Conservation (phyloP, 2,888 invertebrate species). For the Orthosia cruda region DNA sequence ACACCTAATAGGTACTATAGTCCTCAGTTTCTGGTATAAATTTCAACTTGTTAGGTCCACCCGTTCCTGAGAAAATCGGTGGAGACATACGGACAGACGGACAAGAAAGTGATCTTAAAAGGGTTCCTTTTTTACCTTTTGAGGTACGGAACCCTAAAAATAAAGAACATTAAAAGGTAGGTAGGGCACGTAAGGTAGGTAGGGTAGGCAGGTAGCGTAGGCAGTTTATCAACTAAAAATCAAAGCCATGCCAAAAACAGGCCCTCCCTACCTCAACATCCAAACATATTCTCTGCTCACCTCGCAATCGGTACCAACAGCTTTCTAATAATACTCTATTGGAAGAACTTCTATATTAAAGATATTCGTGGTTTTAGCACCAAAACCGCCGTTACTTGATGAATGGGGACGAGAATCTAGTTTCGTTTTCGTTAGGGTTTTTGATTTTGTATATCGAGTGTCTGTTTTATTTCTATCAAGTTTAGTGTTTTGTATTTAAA, state of each 20-base stretch:
- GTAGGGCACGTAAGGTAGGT: too few species aligned
- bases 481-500: conserved; percentile 8
- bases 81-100: too few species aligned
- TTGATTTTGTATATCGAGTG: conserved; percentile 4
- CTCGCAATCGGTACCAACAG: conserved; percentile 55
- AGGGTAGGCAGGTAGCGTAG: too few species aligned
- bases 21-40: too few species aligned
- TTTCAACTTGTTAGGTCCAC: too few species aligned
- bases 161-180: too few species aligned
- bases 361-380: conserved; percentile 35
- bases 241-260: conserved; percentile 3
- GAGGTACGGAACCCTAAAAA: too few species aligned
- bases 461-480: neutral
- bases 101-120: too few species aligned
- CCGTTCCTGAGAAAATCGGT: too few species aligned
- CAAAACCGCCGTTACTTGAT: conserved; percentile 37
- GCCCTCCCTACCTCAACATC: neutral
- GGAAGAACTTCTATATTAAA: conserved; percentile 29
- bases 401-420: conserved; percentile 42
- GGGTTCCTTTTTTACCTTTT: too few species aligned
- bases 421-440: conserved; percentile 12
- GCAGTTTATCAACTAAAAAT: too few species aligned
- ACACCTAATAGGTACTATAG: too few species aligned
- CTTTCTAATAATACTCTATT: conserved; percentile 62
- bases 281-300: conserved; percentile 11